Evolutionary conservation across 2,888 invertebrate species (phyloP), one percentile per base, ranked within the genome.

Genomic region (Cryptosula pallasiana): DNA sequence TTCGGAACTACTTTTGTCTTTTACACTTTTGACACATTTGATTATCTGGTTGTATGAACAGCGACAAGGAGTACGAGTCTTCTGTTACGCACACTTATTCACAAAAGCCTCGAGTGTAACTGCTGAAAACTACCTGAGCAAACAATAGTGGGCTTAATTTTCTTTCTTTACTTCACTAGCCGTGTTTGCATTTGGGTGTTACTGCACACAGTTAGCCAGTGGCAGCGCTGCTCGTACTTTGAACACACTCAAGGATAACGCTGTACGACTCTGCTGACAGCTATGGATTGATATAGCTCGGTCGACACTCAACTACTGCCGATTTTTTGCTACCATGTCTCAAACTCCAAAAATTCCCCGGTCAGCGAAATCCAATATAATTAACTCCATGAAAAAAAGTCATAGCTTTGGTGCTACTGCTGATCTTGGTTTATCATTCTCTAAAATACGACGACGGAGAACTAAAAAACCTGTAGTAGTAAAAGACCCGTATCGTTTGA

Each of bases 1-100:
- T n/a, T n/a, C n/a, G n/a, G n/a, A n/a, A n/a, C n/a, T n/a, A n/a
- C 45, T 13, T 45, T 45, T 20, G 20, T 45, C 45, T 45, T 45
- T 45, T 45, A 45, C n/a, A n/a, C 13, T 25, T 20, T 20, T 32
- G 32, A 25, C 27, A 32, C 13, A 34, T 63, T n/a, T 63, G 63
- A 63, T 63, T 63, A 63, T 27, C 32, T 32, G 63, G 29, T 63
- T 63, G 63, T 63, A 32, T 63, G n/a, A 63, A 32, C 27, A 63
- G 63, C n/a, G 32, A 63, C 63, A 32, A 63, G 9, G 2, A 27
- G 32, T n/a, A n/a, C n/a, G n/a, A n/a, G 45, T 45, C 45, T 20
- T 20, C 27, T 27, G 29, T 32, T 63, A 63, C 27, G 34, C 32
- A 25, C 16, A n/a, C 16, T 57, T 57, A 57, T 57, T 63, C 32